Evolutionary conservation across 2,888 invertebrate species (phyloP).

Genomic region (Exephanes ischioxanthus): DNA sequence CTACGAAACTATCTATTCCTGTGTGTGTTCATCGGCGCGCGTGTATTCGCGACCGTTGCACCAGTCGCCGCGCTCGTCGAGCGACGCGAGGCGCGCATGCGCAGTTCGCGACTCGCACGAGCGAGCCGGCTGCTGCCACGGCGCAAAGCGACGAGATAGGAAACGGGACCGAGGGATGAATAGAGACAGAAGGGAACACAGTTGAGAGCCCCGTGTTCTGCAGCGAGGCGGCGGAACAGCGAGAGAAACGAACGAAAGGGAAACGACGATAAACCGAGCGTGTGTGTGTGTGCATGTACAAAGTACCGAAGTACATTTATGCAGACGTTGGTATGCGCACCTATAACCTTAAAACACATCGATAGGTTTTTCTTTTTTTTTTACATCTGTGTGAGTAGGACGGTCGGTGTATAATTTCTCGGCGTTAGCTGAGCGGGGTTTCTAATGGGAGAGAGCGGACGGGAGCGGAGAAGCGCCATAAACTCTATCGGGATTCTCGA

Average conservation of each 20-base stretch:
- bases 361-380: not conserved
- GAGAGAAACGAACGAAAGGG: constrained; percentile 33
- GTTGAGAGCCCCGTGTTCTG: constrained; percentile 44
- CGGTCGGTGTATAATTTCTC: constrained; percentile 60
- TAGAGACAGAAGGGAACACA: constrained; percentile 44
- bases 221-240: constrained; percentile 32
- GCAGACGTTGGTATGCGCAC: not conserved
- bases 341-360: not conserved
- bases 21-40: constrained; percentile 9
- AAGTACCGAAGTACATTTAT: constrained; percentile 15
- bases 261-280: constrained; percentile 46
- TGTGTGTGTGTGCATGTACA: constrained; percentile 16
- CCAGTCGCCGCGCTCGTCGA: not conserved
- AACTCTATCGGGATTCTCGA: constrained; percentile 18
- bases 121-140: constrained; percentile 31
- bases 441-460: constrained; percentile 46
- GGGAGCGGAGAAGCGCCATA: constrained; percentile 15
- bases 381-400: constrained; percentile 3
- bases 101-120: not conserved
- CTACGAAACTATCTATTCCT: constrained; percentile 30
- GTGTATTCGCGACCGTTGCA: not conserved
- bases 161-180: constrained; percentile 42
- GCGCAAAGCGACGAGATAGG: not conserved
- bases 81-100: not conserved
- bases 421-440: constrained; percentile 41